Base-by-base conservation (phyloP, 2,797 vertebrate genomes). In the Ctenopoma multispine region DNA sequence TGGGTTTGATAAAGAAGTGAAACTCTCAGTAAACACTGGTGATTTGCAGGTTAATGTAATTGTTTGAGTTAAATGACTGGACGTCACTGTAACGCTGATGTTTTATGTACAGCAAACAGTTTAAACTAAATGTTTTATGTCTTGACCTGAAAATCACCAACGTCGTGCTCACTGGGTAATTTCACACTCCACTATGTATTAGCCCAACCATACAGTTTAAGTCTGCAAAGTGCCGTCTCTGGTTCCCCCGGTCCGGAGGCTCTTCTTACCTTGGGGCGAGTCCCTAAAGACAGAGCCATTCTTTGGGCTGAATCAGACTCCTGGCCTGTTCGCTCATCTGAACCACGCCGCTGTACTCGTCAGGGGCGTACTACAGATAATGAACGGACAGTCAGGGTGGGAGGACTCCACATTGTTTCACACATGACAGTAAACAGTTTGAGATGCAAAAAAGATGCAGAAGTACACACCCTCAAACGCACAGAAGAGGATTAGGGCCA, bases 211-310 rank as follows among this genome's bases (percentile, higher is more conserved):
- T 23, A 7, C 1, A 64, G 41, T 21, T 58, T 4, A 56, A 62
- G 56, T 50, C 1, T 15, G 77, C 63, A 75, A 68, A 72, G 85
- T 70, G 77, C 43, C 72, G 53, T 63, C 43, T 64, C 72, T 53
- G 66, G 82, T 74, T 63, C n/a, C 80, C 70, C 46, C 34, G 79
- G 67, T 60, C 71, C 13, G 36, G 75, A 78, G 78, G 65, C 87
- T 89, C 88, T 47, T 93, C 96, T 97, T 97, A 97, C 96, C 96
- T 97, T 94, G 89, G 78, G 85, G 72, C 50, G 88, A 81, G 85
- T 86, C 94, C 88, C 94, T 98, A 99, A 89, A 99, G 96, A 95
- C 97, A 99, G 93, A 99, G 96, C 97, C 97, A 99, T 92, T 99
- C 97, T 96, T 99, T 99, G 92, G 97, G 96, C 95, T 98, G 97